These are phyloP conservation scores for Chaenogobius annularis DNA, from an alignment of 2,113 vertebrate species.

Conservation along the genomic window DNA sequence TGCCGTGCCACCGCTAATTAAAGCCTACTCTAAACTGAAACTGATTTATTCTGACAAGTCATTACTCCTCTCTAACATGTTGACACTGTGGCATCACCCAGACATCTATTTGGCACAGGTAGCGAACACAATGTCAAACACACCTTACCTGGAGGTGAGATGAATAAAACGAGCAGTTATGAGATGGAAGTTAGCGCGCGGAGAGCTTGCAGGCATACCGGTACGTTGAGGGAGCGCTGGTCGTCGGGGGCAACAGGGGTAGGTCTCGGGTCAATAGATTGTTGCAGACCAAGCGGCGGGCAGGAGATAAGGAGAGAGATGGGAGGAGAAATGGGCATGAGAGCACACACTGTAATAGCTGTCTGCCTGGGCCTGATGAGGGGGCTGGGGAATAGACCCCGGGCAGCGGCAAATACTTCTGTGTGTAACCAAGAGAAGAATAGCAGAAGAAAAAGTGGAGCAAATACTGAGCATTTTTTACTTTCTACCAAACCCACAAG, in stretches of 20 bases:
- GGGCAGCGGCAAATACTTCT: constrained; percentile 27
- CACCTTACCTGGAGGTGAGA: constrained; percentile 13
- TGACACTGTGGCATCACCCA: constrained; percentile 25
- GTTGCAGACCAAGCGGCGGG: constrained; percentile 37
- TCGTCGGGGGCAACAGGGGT: constrained; percentile 28
- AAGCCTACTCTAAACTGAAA: background rate
- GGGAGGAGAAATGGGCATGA: constrained; percentile 47
- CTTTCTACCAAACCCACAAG: background rate
- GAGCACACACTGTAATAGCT: constrained; percentile 57
- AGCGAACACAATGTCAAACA: constrained; percentile 31
- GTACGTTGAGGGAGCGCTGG: constrained; percentile 26
- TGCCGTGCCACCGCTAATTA: background rate
- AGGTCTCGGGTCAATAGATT: constrained; percentile 53
- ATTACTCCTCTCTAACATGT: constrained; percentile 7
- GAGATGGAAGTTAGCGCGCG: constrained; percentile 21
- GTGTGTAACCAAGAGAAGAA: constrained; percentile 30
- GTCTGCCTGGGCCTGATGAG: constrained; percentile 64
- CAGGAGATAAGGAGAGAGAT: constrained; percentile 49
- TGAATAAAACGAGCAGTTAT: constrained; percentile 21
- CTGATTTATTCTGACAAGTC: background rate
- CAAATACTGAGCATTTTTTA: background rate
- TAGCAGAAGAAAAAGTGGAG: constrained; percentile 12
- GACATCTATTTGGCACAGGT: constrained; percentile 13
- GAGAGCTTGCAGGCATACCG: constrained; percentile 18
- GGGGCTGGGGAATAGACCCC: constrained; percentile 53